phyloP scores from a whole-genome alignment of 2,888 invertebrate genomes.

The Machimus rusticus region DNA sequence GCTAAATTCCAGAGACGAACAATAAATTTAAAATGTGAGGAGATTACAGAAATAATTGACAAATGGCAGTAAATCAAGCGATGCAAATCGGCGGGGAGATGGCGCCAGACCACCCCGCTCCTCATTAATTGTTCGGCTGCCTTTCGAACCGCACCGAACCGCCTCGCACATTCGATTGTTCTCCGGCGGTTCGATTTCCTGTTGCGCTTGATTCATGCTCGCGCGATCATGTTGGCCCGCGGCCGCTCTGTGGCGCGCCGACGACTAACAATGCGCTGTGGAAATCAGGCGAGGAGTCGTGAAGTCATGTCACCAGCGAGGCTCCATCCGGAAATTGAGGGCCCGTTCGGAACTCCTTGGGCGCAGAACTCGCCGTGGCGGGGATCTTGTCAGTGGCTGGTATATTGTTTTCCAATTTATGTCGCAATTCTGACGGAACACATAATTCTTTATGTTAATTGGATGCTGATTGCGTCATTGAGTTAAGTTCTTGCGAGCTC shows the following conservation, averaged over 20 bases:
- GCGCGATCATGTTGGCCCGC: background rate
- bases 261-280: constrained; percentile 15
- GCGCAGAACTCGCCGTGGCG: background rate
- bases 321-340: constrained; percentile 21
- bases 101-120: constrained; percentile 37
- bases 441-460: constrained; percentile 42
- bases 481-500: background rate
- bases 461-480: constrained; percentile 41
- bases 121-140: constrained; percentile 36
- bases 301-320: constrained; percentile 15
- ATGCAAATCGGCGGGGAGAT: constrained; percentile 36
- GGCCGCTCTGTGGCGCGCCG: background rate
- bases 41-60: constrained; percentile 20
- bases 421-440: constrained; percentile 42
- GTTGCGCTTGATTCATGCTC: constrained; percentile 7
- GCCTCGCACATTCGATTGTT: constrained; percentile 32
- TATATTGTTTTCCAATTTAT: constrained; percentile 43
- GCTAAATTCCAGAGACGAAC: background rate
- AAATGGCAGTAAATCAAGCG: constrained; percentile 28
- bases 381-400: background rate
- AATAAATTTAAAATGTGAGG: background rate
- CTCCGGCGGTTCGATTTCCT: background rate
- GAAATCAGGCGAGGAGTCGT: constrained; percentile 25
- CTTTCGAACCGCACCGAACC: constrained; percentile 33
- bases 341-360: constrained; percentile 9